These are phyloP conservation scores for Zeuzera pyrina DNA, from an alignment of 2,888 invertebrate genomes.

Conservation along the genomic window DNA sequence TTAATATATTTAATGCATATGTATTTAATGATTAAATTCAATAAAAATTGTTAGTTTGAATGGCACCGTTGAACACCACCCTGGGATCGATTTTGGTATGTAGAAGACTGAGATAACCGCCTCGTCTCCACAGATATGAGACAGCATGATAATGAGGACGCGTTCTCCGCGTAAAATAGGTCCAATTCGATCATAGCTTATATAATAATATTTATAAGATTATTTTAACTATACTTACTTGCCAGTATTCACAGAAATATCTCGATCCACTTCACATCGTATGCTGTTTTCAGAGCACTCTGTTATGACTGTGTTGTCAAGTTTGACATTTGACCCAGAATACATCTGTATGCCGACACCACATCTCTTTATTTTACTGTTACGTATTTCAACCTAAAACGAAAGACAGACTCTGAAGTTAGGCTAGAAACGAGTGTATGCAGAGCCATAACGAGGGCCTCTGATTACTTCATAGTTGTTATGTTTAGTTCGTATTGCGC, in stretches of 20 bases:
- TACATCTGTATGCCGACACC: conserved; percentile 67
- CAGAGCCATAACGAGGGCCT: no score
- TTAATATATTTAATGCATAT: not conserved
- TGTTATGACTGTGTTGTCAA: conserved; percentile 29
- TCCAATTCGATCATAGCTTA: not conserved
- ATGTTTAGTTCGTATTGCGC: no score
- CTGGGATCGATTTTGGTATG: no score
- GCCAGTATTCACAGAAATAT: conserved; percentile 8
- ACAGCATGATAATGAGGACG: no score
- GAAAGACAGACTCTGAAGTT: no score
- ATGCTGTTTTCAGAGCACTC: conserved; percentile 48
- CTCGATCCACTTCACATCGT: conserved; percentile 47
- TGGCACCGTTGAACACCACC: no score
- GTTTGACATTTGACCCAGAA: conserved; percentile 37
- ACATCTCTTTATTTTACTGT: conserved; percentile 47
- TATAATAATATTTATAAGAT: not conserved
- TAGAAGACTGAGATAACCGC: no score
- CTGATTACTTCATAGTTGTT: no score
- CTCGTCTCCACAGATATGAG: no score
- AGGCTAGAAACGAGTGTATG: no score
- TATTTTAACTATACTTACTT: conserved; percentile 3
- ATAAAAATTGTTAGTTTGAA: not conserved
- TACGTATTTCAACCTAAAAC: conserved; percentile 46
- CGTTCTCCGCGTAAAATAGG: no score
- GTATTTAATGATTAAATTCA: not conserved